These are phyloP conservation scores for Gnatocerus cornutus DNA, from an alignment of 2,888 invertebrate genomes.

Conservation along the genomic window DNA sequence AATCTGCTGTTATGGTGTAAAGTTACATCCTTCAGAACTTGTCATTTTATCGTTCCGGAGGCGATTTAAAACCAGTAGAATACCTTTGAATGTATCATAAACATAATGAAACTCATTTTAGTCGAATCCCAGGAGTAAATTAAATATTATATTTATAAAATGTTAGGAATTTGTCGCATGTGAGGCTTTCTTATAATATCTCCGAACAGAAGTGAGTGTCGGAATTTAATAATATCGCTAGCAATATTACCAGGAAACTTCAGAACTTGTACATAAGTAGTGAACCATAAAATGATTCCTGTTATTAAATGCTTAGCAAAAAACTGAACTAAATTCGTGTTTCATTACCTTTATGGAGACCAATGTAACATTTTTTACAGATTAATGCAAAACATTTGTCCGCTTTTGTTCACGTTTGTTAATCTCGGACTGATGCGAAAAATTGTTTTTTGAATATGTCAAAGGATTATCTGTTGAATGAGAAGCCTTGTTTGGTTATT, in stretches of 20 bases:
- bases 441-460: conserved; percentile 4
- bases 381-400: too few relatives aligned
- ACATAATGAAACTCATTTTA: too few relatives aligned
- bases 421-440: not conserved
- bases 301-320: not conserved
- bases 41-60: too few relatives aligned
- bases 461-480: not conserved
- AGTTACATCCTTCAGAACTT: too few relatives aligned
- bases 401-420: not conserved
- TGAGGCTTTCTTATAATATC: conserved; percentile 16
- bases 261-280: not conserved
- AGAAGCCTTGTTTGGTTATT: not conserved
- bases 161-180: conserved; percentile 19
- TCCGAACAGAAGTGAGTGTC: conserved; percentile 17
- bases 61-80: too few relatives aligned
- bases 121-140: not conserved
- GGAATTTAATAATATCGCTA: conserved; percentile 15
- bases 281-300: not conserved
- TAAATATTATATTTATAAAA: conserved; percentile 14
- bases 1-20: too few relatives aligned
- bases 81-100: too few relatives aligned
- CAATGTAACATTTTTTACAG: too few relatives aligned
- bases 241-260: conserved; percentile 3
- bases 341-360: too few relatives aligned
- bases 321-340: too few relatives aligned